Evolutionary conservation across 2,797 vertebrate species (phyloP).

Genomic region (Poliocrania exsul): DNA sequence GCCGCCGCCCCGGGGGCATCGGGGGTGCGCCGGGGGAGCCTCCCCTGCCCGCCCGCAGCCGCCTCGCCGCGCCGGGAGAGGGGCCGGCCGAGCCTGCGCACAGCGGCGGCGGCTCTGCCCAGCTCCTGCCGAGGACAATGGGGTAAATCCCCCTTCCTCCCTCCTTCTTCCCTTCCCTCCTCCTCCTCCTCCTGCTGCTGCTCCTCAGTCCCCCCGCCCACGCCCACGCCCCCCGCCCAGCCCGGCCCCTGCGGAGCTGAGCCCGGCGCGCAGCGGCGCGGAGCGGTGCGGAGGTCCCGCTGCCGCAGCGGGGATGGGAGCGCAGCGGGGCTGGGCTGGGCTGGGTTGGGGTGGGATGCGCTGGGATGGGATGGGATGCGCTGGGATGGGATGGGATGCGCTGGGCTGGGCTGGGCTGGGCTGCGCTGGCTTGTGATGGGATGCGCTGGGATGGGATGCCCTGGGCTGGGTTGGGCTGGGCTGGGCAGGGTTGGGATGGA

Average conservation of each 20-base stretch:
- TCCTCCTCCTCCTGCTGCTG: background rate
- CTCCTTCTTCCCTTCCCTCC: background rate
- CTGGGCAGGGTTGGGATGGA: too few species aligned
- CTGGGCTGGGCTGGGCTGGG: too few species aligned
- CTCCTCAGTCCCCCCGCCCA: background rate
- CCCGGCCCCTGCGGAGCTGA: conserved; percentile 24
- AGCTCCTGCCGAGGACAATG: conserved; percentile 30
- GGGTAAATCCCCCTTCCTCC: background rate
- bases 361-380: background rate
- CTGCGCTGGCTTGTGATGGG: too few species aligned
- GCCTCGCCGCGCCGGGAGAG: conserved; percentile 10
- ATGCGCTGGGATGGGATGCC: too few species aligned
- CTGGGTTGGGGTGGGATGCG: background rate
- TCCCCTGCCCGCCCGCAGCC: background rate
- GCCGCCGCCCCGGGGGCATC: background rate
- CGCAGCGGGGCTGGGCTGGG: background rate
- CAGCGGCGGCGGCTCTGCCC: conserved; percentile 22
- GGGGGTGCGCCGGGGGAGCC: background rate
- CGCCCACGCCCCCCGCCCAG: conserved; percentile 12
- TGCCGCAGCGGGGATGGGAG: background rate
- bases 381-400: background rate
- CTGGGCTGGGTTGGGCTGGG: too few species aligned
- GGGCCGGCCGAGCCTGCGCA: conserved; percentile 51
- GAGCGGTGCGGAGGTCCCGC: conserved; percentile 22
- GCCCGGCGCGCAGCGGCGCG: conserved; percentile 23